These are phyloP conservation scores for Pentalonia nigronervosa DNA, from an alignment of 1,140 invertebrate genomes.

Conservation along the genomic window DNA sequence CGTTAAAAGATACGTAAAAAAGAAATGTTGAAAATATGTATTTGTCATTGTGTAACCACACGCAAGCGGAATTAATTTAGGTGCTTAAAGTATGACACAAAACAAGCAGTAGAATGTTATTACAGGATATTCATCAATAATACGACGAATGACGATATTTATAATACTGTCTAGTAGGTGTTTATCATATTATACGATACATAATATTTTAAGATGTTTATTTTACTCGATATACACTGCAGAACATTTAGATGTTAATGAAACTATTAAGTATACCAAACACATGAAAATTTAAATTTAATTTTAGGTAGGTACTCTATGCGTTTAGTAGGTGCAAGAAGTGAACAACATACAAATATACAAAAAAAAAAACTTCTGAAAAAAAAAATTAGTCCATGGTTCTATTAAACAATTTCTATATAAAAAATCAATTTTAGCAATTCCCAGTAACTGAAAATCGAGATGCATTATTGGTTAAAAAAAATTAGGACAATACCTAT, in stretches of 20 bases:
- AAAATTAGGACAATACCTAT: background rate
- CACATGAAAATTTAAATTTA: background rate
- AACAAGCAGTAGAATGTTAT: background rate
- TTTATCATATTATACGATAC: background rate
- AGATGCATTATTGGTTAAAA: background rate
- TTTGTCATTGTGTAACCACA: background rate
- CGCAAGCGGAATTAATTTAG: background rate
- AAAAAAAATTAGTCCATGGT: background rate
- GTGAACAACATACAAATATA: background rate
- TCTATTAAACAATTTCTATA: background rate
- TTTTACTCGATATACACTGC: background rate
- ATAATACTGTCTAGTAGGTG: background rate
- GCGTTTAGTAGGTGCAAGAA: background rate
- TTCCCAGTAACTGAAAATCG: background rate
- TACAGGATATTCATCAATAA: conserved; percentile 7
- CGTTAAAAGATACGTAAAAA: background rate
- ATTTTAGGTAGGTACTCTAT: background rate
- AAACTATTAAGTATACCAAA: background rate
- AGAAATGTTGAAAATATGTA: background rate
- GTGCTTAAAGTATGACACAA: background rate
- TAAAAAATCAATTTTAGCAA: background rate
- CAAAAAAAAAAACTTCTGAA: background rate
- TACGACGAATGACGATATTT: background rate
- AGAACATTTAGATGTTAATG: background rate
- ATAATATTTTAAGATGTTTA: background rate